These are phyloP conservation scores for Drosophila burlai DNA, from an alignment of 1,140 invertebrate genomes.

Conservation along the genomic window DNA sequence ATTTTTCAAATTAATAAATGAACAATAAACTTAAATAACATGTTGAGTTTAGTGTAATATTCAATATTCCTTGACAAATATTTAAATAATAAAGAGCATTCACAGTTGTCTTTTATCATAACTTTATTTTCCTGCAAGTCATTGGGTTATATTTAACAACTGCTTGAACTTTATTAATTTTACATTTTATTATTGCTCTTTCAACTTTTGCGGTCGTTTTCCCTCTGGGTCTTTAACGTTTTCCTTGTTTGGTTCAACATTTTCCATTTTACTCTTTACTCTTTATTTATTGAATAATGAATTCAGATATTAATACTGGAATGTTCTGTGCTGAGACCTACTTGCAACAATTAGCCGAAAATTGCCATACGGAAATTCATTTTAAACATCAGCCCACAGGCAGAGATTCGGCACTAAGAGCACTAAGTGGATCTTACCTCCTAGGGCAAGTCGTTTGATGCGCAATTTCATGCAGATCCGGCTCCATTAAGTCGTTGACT, in stretches of 20 bases:
- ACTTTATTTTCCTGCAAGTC: not conserved
- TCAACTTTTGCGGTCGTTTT: slow-evolving; percentile 8
- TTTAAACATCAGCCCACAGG: slow-evolving; percentile 17
- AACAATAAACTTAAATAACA: not conserved
- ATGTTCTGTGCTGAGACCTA: not conserved
- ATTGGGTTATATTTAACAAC: not conserved
- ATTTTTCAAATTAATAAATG: too few species aligned
- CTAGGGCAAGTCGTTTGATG: slow-evolving; percentile 38
- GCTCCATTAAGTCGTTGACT: slow-evolving; percentile 45
- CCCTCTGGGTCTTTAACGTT: slow-evolving; percentile 5
- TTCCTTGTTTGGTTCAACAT: slow-evolving; percentile 1
- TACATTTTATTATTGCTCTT: slow-evolving; percentile 28
- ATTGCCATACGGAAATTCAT: slow-evolving; percentile 25
- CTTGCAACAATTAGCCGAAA: slow-evolving; percentile 35
- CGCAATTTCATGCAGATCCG: slow-evolving; percentile 69
- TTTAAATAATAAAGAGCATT: slow-evolving; percentile 10
- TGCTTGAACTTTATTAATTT: slow-evolving; percentile 53
- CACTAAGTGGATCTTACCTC: slow-evolving; percentile 23
- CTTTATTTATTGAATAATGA: slow-evolving; percentile 21
- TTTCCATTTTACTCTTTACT: slow-evolving; percentile 6
- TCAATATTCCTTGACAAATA: not conserved
- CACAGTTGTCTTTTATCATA: too few species aligned
- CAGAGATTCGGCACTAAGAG: slow-evolving; percentile 23
- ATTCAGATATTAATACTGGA: slow-evolving; percentile 33
- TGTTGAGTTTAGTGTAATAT: too few species aligned